Evolutionary conservation across 1,140 invertebrate genomes (phyloP).

Genomic region (Muscidifurax raptorellus): DNA sequence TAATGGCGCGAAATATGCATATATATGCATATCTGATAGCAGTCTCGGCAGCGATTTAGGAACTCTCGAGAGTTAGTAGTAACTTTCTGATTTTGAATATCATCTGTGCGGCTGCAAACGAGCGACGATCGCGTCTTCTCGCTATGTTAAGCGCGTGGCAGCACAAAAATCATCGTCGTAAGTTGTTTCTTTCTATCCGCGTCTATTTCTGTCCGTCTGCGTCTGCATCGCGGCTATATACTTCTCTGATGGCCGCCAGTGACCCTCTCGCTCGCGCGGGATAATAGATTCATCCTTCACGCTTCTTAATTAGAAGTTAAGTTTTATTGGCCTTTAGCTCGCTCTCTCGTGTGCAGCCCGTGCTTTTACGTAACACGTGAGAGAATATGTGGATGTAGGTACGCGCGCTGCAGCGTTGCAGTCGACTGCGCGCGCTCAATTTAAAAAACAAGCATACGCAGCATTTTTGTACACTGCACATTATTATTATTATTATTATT

Average conservation of each 20-base stretch:
- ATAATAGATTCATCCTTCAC: constrained; percentile 76
- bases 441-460: too few relatives aligned
- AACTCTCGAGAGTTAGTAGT: background rate
- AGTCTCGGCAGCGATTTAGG: background rate
- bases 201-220: constrained; percentile 40
- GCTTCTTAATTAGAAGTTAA: constrained; percentile 75
- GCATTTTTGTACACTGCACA: too few relatives aligned
- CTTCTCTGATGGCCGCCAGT: background rate
- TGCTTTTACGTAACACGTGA: constrained; percentile 42
- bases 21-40: background rate
- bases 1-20: background rate
- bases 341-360: background rate
- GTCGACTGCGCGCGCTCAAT: too few relatives aligned
- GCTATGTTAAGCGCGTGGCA: background rate
- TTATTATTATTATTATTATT: background rate
- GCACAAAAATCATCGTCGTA: background rate
- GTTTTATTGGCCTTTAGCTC: constrained; percentile 72
- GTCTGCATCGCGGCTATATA: background rate
- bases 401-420: too few relatives aligned
- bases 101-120: background rate
- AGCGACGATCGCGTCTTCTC: background rate
- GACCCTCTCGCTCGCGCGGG: constrained; percentile 46
- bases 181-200: constrained; percentile 16
- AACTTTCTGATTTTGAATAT: background rate
- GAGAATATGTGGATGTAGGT: too few relatives aligned